phyloP scores from a whole-genome alignment of 2,888 invertebrate species.

The Archips xylosteana region DNA sequence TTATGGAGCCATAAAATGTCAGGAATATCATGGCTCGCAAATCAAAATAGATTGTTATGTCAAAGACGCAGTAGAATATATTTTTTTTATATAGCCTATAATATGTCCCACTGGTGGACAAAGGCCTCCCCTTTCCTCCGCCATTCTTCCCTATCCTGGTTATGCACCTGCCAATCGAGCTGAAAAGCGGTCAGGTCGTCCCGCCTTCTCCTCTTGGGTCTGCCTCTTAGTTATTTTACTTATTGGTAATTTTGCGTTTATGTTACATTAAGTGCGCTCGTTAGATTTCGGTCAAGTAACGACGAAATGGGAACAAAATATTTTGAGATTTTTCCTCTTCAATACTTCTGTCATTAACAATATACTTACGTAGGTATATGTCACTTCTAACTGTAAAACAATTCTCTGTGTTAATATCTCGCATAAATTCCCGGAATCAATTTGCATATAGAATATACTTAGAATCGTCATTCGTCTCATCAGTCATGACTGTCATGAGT shows the following conservation, averaged over 20 bases:
- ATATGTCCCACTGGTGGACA: too few species aligned
- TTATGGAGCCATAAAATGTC: neutral
- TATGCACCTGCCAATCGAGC: too few species aligned
- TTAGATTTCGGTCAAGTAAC: too few species aligned
- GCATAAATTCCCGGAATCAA: neutral
- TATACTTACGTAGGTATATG: neutral
- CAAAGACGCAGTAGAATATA: neutral
- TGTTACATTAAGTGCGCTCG: too few species aligned
- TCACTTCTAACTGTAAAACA: neutral
- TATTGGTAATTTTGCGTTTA: too few species aligned
- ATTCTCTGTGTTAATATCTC: neutral
- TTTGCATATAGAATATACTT: neutral
- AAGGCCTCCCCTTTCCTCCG: too few species aligned
- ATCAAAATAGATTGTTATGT: neutral
- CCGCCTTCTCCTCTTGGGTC: too few species aligned
- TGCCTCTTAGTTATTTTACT: too few species aligned
- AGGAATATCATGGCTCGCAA: neutral
- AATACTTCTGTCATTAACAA: neutral
- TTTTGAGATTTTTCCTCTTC: neutral
- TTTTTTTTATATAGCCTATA: too few species aligned
- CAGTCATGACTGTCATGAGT: neutral
- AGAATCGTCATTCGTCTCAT: neutral
- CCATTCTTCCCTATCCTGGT: too few species aligned
- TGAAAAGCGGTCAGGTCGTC: too few species aligned
- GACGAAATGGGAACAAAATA: neutral